Evolutionary conservation across 2,113 vertebrate species (phyloP), one percentile per base, ranked within the genome.

Genomic region (Mus spicilegus): DNA sequence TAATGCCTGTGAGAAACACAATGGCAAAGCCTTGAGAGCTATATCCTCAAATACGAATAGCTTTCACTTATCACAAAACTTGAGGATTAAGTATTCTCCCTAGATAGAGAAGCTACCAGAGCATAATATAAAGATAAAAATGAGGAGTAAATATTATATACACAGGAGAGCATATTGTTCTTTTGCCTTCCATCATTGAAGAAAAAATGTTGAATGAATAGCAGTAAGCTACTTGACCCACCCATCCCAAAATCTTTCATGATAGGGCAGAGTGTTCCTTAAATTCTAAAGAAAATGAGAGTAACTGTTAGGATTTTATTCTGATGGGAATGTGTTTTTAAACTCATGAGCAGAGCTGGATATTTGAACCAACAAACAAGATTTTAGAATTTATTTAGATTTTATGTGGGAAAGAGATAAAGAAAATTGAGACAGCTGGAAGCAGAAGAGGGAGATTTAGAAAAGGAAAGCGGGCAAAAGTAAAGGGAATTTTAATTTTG

Each of bases 401-500:
- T 87, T 80, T 95, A 87, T 96, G 26, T 90, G 80, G 70, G 54
- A 95, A 96, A 92, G 69, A 91, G 92, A 97, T 96, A 93, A 94
- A 95, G 75, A 93, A 92, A 94, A 95, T 94, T 30, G 11, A 76
- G 76, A 94, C 61, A 87, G 69, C 75, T 96, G 49, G 82, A 89
- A 85, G 51, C 42, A 91, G n/a, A 96, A 87, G 70, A 97, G 72
- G 78, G 56, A 63, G 63, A 96, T 28, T 95, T 87, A 65, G 84
- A 51, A 90, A 95, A 87, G 56, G 65, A 88, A 94, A 96, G 72
- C 73, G 87, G 39, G 58, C 76, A 93, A 36, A 96, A 70, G 16
- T 90, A 95, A 96, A 81, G 28, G 84, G 93, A 97, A 96, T 33
- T 87, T 87, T 86, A 58, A 96, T 90, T 95, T 92, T 70, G 13